Evolutionary conservation across 2,888 invertebrate species (phyloP).

Genomic region (Agonopterix alstromeriana): DNA sequence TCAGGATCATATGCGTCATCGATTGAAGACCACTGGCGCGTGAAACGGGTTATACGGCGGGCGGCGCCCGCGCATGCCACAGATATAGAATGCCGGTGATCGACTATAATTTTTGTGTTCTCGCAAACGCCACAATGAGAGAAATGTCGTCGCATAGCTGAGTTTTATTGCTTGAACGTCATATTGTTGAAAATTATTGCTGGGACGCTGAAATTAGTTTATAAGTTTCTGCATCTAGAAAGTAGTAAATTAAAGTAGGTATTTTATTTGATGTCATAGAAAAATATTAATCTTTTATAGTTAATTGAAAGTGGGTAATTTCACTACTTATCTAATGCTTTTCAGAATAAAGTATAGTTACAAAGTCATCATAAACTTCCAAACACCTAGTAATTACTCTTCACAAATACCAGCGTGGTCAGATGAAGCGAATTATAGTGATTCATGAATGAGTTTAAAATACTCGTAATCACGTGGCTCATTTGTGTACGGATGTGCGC

Average conservation of each 20-base stretch:
- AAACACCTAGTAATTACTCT: too few relatives aligned
- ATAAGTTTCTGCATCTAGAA: too few relatives aligned
- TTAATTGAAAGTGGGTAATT: too few relatives aligned
- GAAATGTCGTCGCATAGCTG: conserved; percentile 33
- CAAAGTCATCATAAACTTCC: too few relatives aligned
- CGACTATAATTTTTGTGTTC: conserved; percentile 75
- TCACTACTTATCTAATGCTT: too few relatives aligned
- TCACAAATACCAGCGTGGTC: neutral
- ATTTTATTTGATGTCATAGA: too few relatives aligned
- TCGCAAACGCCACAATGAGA: conserved; percentile 51
- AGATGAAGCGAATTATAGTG: conserved; percentile 4
- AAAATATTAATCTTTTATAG: too few relatives aligned
- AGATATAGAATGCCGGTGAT: conserved; percentile 73
- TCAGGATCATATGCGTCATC: conserved; percentile 28
- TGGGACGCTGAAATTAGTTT: neutral
- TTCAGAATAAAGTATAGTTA: too few relatives aligned
- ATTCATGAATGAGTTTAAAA: conserved; percentile 11
- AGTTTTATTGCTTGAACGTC: conserved; percentile 5
- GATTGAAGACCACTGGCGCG: conserved; percentile 64
- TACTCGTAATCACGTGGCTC: conserved; percentile 7
- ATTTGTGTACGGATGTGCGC: conserved; percentile 2
- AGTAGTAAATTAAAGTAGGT: too few relatives aligned
- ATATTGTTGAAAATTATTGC: conserved; percentile 6
- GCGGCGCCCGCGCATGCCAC: conserved; percentile 43
- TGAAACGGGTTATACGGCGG: conserved; percentile 71